Evolutionary conservation across 1,140 invertebrate species (phyloP).

Genomic region (Centruroides vittatus): DNA sequence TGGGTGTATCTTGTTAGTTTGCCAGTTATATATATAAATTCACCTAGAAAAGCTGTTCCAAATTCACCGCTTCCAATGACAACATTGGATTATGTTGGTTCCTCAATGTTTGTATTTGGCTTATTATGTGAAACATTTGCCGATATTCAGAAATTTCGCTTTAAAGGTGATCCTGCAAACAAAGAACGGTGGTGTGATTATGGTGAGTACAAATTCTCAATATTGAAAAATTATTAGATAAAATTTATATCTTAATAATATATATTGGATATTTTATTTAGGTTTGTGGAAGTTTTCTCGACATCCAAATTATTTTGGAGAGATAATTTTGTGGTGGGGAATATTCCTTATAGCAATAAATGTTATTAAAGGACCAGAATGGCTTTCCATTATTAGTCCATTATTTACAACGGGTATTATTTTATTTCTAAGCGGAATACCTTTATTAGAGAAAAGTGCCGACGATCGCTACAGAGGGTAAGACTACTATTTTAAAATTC

Average conservation of each 20-base stretch:
- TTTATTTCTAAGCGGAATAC: constrained; percentile 73
- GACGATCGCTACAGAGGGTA: constrained; percentile 77
- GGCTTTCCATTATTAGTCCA: constrained; percentile 38
- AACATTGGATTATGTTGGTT: constrained; percentile 64
- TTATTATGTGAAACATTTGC: constrained; percentile 74
- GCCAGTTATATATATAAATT: constrained; percentile 81
- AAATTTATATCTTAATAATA: no score
- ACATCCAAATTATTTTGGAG: constrained; percentile 71
- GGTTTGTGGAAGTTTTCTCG: constrained; percentile 53
- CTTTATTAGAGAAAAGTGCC: constrained; percentile 62
- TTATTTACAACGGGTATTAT: constrained; percentile 78
- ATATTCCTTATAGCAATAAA: constrained; percentile 78
- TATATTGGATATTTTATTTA: constrained; percentile 21
- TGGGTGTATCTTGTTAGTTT: constrained; percentile 87
- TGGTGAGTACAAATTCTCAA: constrained; percentile 35
- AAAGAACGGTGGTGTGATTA: constrained; percentile 75
- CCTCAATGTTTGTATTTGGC: constrained; percentile 64
- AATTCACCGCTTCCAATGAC: constrained; percentile 57
- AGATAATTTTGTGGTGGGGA: constrained; percentile 86
- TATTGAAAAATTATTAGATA: no score
- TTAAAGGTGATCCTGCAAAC: constrained; percentile 68
- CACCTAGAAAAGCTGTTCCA: constrained; percentile 44
- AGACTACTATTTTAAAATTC: constrained; percentile 31
- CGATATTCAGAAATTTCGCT: constrained; percentile 80
- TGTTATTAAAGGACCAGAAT: constrained; percentile 58